Conservation (phyloP, 2,888 invertebrate genomes). For the Cryptocephalus primarius region DNA sequence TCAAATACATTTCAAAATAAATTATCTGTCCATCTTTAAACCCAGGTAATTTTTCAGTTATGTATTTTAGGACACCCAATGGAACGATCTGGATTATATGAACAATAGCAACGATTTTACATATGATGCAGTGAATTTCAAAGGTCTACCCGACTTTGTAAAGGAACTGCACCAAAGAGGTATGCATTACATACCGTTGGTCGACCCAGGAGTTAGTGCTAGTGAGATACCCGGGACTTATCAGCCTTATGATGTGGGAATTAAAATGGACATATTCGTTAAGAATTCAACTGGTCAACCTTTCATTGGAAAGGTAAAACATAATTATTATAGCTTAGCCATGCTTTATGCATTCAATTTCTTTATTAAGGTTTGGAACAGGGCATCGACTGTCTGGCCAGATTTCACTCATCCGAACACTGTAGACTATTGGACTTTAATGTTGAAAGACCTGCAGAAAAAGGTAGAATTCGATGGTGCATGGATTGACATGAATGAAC, state of each 20-base stretch:
- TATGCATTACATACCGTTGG: conserved; percentile 65
- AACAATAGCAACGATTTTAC: conserved; percentile 68
- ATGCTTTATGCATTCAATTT: neutral
- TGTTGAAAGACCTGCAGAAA: conserved; percentile 53
- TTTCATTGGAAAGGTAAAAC: conserved; percentile 59
- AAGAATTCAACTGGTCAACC: conserved; percentile 54
- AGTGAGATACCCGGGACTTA: conserved; percentile 56
- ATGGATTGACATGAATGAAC: conserved; percentile 91
- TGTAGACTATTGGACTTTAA: conserved; percentile 59
- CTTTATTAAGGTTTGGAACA: conserved; percentile 47
- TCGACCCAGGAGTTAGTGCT: conserved; percentile 69
- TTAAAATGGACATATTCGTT: conserved; percentile 61
- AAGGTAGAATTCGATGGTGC: conserved; percentile 64
- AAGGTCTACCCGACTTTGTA: conserved; percentile 57
- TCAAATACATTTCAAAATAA: too few relatives aligned
- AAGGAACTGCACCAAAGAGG: conserved; percentile 54
- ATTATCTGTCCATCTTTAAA: neutral
- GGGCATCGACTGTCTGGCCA: conserved; percentile 60
- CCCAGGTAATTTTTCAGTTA: neutral
- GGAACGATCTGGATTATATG: conserved; percentile 85
- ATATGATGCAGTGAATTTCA: conserved; percentile 50
- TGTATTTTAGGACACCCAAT: conserved; percentile 54
- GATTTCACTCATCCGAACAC: conserved; percentile 71
- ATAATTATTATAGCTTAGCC: neutral
- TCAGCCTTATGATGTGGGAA: conserved; percentile 64